A percentile compares a stretch with the other conserved stretches of the same genome.
Conservation (phyloP, 2,888 invertebrate species). For the Dendrolimus pini region DNA sequence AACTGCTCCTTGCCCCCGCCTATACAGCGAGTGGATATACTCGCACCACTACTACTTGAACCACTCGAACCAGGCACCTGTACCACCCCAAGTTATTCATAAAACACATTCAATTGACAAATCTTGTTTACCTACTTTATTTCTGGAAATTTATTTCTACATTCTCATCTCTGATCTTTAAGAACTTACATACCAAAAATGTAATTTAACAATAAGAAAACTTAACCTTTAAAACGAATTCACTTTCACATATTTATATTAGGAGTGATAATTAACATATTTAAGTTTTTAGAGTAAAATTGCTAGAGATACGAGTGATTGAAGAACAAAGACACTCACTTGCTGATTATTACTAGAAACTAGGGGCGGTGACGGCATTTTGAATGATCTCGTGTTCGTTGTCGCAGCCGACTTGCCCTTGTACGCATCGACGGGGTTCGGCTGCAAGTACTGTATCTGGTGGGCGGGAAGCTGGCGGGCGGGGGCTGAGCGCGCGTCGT, state of each 20-base stretch:
- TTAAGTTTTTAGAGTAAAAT: too few species aligned
- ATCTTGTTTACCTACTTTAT: too few species aligned
- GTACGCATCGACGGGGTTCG: conserved; percentile 38
- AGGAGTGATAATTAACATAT: too few species aligned
- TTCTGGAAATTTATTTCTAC: too few species aligned
- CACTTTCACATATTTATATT: too few species aligned
- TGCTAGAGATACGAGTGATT: too few species aligned
- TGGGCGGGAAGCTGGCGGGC: conserved; percentile 29
- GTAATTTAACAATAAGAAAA: too few species aligned
- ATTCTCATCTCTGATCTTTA: too few species aligned
- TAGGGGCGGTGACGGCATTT: conserved; percentile 66
- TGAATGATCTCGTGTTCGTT: conserved; percentile 44
- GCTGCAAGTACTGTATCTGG: conserved; percentile 56
- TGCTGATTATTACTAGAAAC: conserved; percentile 44
- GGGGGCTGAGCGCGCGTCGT: conserved; percentile 24
- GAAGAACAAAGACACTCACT: conserved; percentile 23
- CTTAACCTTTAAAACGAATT: too few species aligned
- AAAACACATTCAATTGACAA: too few species aligned
- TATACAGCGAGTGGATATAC: conserved; percentile 3
- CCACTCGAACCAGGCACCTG: conserved; percentile 9
- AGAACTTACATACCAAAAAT: too few species aligned
- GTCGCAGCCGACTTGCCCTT: conserved; percentile 38
- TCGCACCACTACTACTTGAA: conserved; percentile 12
- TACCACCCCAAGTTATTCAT: background rate
- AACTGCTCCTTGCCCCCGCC: conserved; percentile 66